Evolutionary conservation across 2,113 vertebrate genomes (phyloP), one percentile per base, ranked within the genome.

Genomic region (Hydrolagus affinis): DNA sequence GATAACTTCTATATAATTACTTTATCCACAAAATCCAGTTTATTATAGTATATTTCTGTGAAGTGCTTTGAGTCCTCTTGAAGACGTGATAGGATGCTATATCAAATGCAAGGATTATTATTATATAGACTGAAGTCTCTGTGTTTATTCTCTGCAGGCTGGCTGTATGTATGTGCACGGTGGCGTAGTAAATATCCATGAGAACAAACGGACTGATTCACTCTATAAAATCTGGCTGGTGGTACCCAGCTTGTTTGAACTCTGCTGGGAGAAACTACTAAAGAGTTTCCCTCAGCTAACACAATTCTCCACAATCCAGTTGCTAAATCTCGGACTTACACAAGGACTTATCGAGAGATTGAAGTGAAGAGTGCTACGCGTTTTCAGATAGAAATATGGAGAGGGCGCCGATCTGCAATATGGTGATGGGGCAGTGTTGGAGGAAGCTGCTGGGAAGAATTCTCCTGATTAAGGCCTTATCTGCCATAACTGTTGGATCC

Each of bases 121-220:
- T 44, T 44, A 44, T 44, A 44, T 44, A 44, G 44, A 44, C 44
- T 44, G n/a, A 44, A 44, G 44, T 25, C 10, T 14, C 19, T 60
- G 15, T 69, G 66, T 86, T 87, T 78, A 57, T 1, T 44, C 21
- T 23, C n/a, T 69, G 0, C 25, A 99, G 98, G 96, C 98, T 0
- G 98, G 98, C 89, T 99, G 98, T 88, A 99, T 99, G 98, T 99
- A 98, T 60, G 95, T 99, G 85, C 98, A 99, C 0, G 98, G 98
- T 60, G 98, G 98, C 0, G 98, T 99, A 86, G 97, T 99, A 86
- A 96, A 97, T 93, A 99, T 99, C 93, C 95, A 96, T 0, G 95
- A 98, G 88, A 98, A 99, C 93, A 97, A 95, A 92, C 91, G 98
- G 92, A 99, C 98, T 92, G 97, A 96, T 86, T 98, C 98, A 11